Percentiles rank a stretch among this genome's conserved stretches.
These are phyloP conservation scores for Pterocles burchelli DNA, from an alignment of 2,113 vertebrate genomes.

Conservation along the genomic window DNA sequence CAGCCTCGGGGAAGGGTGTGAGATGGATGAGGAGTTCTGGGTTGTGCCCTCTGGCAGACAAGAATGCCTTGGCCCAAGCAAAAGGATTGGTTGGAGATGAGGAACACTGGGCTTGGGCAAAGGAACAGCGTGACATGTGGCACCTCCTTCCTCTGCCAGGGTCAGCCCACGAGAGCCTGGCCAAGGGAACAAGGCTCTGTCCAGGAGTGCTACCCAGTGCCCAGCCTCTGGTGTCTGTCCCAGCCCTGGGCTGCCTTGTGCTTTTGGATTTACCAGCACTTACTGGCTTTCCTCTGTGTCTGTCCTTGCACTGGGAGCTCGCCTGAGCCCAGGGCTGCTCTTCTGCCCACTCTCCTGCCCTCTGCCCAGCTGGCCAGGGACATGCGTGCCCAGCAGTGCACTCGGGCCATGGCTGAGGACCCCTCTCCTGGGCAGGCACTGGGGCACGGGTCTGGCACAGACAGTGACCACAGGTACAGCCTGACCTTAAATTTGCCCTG, in stretches of 20 bases:
- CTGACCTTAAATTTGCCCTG: background rate
- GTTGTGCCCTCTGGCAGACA: background rate
- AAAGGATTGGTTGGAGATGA: too few relatives aligned
- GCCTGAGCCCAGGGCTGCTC: background rate
- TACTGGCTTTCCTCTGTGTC: background rate
- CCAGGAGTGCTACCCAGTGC: too few relatives aligned
- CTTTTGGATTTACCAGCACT: background rate
- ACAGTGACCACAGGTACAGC: background rate
- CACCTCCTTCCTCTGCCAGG: background rate
- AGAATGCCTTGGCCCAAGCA: too few relatives aligned
- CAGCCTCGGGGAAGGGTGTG: too few relatives aligned
- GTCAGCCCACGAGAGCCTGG: background rate
- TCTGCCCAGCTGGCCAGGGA: background rate
- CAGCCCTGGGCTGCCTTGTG: background rate
- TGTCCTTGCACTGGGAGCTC: background rate
- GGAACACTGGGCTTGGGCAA: background rate
- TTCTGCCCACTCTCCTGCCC: background rate
- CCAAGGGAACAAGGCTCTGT: too few relatives aligned
- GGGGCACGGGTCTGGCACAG: background rate
- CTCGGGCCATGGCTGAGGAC: background rate
- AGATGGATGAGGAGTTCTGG: background rate
- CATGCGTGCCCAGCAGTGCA: too few relatives aligned
- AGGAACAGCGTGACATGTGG: background rate
- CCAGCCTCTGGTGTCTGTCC: background rate
- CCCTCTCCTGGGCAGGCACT: background rate